Conservation (phyloP, 2,113 vertebrate genomes). For the Oenanthe oenanthe region DNA sequence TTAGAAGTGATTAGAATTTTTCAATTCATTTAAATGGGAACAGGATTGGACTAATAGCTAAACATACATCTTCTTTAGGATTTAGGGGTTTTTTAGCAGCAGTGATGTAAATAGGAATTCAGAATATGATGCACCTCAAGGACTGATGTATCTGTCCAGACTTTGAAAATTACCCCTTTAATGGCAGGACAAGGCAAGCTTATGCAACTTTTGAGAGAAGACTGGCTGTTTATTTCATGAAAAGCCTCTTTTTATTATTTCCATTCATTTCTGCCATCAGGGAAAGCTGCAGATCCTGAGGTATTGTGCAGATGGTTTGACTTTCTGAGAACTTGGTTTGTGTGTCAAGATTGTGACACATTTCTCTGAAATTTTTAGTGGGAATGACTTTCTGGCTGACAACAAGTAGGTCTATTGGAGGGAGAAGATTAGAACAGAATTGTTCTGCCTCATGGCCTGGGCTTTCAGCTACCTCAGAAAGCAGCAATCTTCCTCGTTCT, state of each 20-base stretch:
- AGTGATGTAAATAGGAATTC: background rate
- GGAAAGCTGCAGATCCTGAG: background rate
- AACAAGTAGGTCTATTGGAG: background rate
- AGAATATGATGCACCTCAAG: background rate
- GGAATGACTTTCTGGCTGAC: background rate
- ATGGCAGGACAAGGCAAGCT: background rate
- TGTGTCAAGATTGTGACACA: background rate
- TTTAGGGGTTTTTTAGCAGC: background rate
- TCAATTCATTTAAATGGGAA: background rate
- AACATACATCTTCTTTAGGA: background rate
- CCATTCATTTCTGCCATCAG: background rate
- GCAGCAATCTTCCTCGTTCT: background rate
- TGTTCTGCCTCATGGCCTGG: background rate
- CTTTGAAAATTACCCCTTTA: background rate
- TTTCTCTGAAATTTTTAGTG: background rate
- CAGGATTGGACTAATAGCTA: background rate
- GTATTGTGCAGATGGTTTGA: background rate
- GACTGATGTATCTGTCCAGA: background rate
- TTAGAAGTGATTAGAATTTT: background rate
- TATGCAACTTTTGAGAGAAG: background rate
- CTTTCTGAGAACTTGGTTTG: background rate
- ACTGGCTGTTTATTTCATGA: background rate
- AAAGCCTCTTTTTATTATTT: background rate
- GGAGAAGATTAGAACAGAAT: background rate
- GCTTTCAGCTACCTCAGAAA: slow-evolving; percentile 8